A percentile compares a stretch with the other conserved stretches of the same genome.
Evolutionary conservation across 1,140 invertebrate species (phyloP).

Genomic region (Drosophila equinoxialis): DNA sequence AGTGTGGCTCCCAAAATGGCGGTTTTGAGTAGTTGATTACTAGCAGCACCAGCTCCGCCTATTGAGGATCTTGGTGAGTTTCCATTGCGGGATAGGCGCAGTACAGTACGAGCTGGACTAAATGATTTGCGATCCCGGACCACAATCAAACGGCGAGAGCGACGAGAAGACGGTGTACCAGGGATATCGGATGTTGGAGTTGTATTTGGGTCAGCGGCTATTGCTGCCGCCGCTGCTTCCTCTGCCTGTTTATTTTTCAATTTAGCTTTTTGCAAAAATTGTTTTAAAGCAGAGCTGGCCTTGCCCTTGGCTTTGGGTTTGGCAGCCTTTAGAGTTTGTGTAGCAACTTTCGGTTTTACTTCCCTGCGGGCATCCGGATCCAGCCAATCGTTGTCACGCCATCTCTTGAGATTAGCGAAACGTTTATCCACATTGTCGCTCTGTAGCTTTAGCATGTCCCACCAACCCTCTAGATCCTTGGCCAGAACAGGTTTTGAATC

Average conservation of each 20-base stretch:
- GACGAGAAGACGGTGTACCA: conserved; percentile 5
- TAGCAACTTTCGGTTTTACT: conserved; percentile 33
- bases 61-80: conserved; percentile 24
- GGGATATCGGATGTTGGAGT: not conserved
- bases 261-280: conserved; percentile 65
- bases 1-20: conserved; percentile 52
- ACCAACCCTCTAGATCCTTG: conserved; percentile 89
- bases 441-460: conserved; percentile 89
- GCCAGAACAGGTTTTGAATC: conserved; percentile 85
- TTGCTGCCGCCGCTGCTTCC: not conserved
- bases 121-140: conserved; percentile 64
- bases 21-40: conserved; percentile 51
- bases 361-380: conserved; percentile 77
- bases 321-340: conserved; percentile 35
- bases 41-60: not conserved
- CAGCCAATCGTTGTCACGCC: conserved; percentile 84
- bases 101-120: conserved; percentile 58
- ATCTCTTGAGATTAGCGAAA: conserved; percentile 84
- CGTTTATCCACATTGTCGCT: conserved; percentile 84
- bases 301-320: conserved; percentile 47
- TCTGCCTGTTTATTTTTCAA: conserved; percentile 41
- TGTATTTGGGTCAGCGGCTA: not conserved
- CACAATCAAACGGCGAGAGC: conserved; percentile 36
- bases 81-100: conserved; percentile 48
- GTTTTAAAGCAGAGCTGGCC: conserved; percentile 54